Evolutionary conservation across 2,113 vertebrate species (phyloP).

Genomic region (Pungitius pungitius): DNA sequence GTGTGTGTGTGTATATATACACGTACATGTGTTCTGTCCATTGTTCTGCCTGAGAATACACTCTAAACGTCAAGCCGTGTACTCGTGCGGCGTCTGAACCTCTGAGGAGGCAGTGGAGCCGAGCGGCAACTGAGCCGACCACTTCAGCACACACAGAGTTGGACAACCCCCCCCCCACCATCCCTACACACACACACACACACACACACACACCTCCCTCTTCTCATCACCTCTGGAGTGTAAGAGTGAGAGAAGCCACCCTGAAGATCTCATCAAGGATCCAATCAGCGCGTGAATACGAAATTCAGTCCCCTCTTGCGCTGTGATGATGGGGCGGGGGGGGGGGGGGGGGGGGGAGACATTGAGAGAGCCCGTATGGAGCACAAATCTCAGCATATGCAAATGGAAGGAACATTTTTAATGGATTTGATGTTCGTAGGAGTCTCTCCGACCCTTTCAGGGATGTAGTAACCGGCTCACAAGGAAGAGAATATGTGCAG

Average conservation of each 20-base stretch:
- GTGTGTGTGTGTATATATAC: slow-evolving; percentile 2
- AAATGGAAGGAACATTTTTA: slow-evolving; percentile 74
- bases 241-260: slow-evolving; percentile 74
- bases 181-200: slow-evolving; percentile 74
- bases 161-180: slow-evolving; percentile 70
- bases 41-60: slow-evolving; percentile 87
- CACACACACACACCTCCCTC: slow-evolving; percentile 44
- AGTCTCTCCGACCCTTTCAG: slow-evolving; percentile 58
- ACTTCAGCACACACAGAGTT: slow-evolving; percentile 89
- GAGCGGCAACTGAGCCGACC: slow-evolving; percentile 91
- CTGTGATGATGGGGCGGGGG: slow-evolving; percentile 57
- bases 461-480: slow-evolving; percentile 23
- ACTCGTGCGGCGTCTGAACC: slow-evolving; percentile 40
- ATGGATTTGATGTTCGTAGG: slow-evolving; percentile 62
- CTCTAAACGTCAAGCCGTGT: slow-evolving; percentile 83
- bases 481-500: slow-evolving; percentile 53
- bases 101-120: slow-evolving; percentile 83
- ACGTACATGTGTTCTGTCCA: not conserved
- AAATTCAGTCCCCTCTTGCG: slow-evolving; percentile 67
- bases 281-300: slow-evolving; percentile 90
- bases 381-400: slow-evolving; percentile 76
- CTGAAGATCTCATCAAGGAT: slow-evolving; percentile 85
- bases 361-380: slow-evolving; percentile 50
- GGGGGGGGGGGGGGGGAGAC: slow-evolving; percentile 21
- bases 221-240: slow-evolving; percentile 73